These are phyloP conservation scores for Drosophila yooni DNA, from an alignment of 2,888 invertebrate species.

Conservation along the genomic window DNA sequence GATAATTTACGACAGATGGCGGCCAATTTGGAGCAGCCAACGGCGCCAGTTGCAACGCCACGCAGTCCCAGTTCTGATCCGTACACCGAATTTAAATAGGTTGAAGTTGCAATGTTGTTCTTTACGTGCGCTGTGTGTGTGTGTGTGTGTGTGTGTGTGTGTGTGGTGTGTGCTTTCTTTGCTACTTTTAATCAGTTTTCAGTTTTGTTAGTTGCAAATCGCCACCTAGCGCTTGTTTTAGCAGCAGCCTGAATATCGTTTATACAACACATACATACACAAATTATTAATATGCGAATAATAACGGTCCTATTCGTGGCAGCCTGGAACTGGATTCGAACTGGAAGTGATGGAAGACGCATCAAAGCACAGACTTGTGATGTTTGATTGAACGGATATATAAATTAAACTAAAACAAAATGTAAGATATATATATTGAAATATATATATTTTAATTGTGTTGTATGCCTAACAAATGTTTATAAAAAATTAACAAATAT, in stretches of 20 bases:
- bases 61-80: slow-evolving; percentile 72
- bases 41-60: slow-evolving; percentile 46
- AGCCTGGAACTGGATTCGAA: slow-evolving; percentile 22
- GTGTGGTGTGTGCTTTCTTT: slow-evolving; percentile 52
- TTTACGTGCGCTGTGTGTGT: slow-evolving; percentile 23
- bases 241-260: slow-evolving; percentile 29
- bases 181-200: slow-evolving; percentile 31
- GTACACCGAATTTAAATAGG: slow-evolving; percentile 75
- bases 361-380: slow-evolving; percentile 75
- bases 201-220: slow-evolving; percentile 48
- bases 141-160: slow-evolving; percentile 20
- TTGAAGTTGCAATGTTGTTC: slow-evolving; percentile 1
- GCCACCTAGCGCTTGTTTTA: slow-evolving; percentile 64
- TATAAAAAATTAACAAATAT: slow-evolving; percentile 50
- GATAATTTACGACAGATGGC: slow-evolving; percentile 89
- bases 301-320: slow-evolving; percentile 34
- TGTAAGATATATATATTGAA: slow-evolving; percentile 48
- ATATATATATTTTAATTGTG: slow-evolving; percentile 57
- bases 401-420: slow-evolving; percentile 47
- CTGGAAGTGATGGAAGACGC: slow-evolving; percentile 17
- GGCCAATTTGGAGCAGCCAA: slow-evolving; percentile 87
- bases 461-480: slow-evolving; percentile 51
- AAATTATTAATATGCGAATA: slow-evolving; percentile 22
- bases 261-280: slow-evolving; percentile 21
- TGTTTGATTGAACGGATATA: slow-evolving; percentile 57